Conservation (phyloP, 2,888 invertebrate genomes). For the Rhorus exstirpatorius region DNA sequence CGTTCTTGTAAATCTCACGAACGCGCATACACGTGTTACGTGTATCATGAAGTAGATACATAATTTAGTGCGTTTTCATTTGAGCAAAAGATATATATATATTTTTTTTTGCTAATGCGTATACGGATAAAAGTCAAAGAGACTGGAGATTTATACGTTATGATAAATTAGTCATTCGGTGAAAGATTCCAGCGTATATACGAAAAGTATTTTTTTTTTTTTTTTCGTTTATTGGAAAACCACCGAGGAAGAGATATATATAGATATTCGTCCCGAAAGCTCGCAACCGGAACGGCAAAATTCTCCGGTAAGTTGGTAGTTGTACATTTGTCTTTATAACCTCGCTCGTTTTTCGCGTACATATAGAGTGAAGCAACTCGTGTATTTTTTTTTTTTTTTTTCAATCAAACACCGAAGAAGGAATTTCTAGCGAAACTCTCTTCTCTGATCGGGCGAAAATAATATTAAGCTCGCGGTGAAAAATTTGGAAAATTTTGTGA, state of each 20-base stretch:
- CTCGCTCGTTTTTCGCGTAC: background rate
- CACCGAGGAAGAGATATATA: conserved; percentile 31
- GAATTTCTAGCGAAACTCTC: no score
- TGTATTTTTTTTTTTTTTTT: background rate
- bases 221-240: conserved; percentile 25
- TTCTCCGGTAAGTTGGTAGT: conserved; percentile 43
- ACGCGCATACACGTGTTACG: background rate
- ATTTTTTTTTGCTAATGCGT: no score
- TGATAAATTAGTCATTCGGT: no score
- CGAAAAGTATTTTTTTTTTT: no score
- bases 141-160: no score
- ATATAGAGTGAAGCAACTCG: background rate
- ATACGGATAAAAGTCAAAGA: no score
- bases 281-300: conserved; percentile 18
- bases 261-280: background rate
- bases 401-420: no score
- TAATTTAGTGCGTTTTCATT: conserved; percentile 12
- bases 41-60: conserved; percentile 1
- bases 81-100: no score
- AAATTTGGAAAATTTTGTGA: no score
- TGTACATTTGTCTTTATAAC: background rate
- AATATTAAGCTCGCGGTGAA: no score
- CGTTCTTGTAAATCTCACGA: conserved; percentile 1
- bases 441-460: no score
- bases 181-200: no score